phyloP scores from a whole-genome alignment of 2,113 vertebrate species.

The Candoia aspera region DNA sequence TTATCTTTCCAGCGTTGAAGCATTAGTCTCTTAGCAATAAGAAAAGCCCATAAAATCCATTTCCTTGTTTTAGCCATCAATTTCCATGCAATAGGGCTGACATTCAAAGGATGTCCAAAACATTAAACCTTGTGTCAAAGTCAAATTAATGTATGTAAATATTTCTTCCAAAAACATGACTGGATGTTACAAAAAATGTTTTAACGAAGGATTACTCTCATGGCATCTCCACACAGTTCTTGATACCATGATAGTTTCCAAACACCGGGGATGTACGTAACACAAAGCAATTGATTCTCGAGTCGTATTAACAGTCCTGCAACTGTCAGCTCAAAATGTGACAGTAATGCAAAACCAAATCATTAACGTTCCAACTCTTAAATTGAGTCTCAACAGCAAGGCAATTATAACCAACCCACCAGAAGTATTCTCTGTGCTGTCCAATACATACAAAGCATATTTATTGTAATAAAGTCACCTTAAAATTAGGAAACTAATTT shows the following conservation, averaged over 20 bases:
- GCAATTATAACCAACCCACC: not conserved
- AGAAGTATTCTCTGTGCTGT: not conserved
- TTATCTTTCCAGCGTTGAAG: not conserved
- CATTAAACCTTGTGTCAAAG: not conserved
- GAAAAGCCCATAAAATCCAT: not conserved
- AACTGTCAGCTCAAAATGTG: too few species aligned
- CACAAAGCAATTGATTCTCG: not conserved
- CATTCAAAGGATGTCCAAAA: not conserved
- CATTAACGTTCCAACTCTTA: not conserved
- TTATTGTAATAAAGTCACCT: not conserved
- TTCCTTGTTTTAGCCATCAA: not conserved
- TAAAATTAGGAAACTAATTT: not conserved
- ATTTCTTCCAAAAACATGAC: not conserved
- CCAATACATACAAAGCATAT: not conserved
- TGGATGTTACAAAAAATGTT: not conserved
- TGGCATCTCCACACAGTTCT: not conserved
- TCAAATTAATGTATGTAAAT: not conserved
- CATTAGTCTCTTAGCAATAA: not conserved
- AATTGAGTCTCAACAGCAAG: not conserved
- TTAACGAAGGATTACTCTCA: not conserved
- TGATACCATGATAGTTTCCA: not conserved
- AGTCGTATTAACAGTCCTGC: not conserved
- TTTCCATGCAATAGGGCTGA: not conserved
- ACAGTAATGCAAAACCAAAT: not conserved
- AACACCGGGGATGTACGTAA: not conserved